phyloP scores from a whole-genome alignment of 2,888 invertebrate species.

The Arctia plantaginis region DNA sequence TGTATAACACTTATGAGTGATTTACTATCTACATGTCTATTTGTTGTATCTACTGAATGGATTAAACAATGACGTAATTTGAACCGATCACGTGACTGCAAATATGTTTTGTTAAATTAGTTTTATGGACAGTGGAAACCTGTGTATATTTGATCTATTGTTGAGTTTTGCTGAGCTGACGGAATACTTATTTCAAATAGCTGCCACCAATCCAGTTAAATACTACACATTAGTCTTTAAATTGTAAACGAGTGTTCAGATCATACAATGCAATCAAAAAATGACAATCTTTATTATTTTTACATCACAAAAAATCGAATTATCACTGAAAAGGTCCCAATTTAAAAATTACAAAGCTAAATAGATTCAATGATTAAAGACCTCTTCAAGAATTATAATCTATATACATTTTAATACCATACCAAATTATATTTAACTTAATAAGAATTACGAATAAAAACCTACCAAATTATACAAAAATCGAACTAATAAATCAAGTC shows the following conservation, averaged over 20 bases:
- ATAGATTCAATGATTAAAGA: background rate
- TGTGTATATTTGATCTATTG: background rate
- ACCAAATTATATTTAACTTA: slow-evolving; percentile 1
- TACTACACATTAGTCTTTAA: background rate
- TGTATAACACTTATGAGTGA: too few species aligned
- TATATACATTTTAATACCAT: background rate
- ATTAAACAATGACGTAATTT: too few species aligned
- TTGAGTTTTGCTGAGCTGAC: background rate
- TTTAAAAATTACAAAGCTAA: background rate
- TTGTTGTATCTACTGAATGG: background rate
- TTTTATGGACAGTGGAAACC: background rate
- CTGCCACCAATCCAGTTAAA: background rate
- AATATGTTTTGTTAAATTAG: background rate
- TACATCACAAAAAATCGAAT: background rate
- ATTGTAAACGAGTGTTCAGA: background rate
- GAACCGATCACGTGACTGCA: background rate
- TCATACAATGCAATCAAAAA: background rate
- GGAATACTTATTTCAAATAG: background rate
- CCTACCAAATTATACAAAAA: background rate
- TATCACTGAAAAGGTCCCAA: background rate
- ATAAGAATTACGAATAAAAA: slow-evolving; percentile 2
- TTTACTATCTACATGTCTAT: background rate
- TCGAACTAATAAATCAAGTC: background rate
- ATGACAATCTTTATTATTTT: background rate
- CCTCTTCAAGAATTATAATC: background rate